Evolutionary conservation across 2,888 invertebrate genomes (phyloP).

Genomic region (Microctonus hyperodae): DNA sequence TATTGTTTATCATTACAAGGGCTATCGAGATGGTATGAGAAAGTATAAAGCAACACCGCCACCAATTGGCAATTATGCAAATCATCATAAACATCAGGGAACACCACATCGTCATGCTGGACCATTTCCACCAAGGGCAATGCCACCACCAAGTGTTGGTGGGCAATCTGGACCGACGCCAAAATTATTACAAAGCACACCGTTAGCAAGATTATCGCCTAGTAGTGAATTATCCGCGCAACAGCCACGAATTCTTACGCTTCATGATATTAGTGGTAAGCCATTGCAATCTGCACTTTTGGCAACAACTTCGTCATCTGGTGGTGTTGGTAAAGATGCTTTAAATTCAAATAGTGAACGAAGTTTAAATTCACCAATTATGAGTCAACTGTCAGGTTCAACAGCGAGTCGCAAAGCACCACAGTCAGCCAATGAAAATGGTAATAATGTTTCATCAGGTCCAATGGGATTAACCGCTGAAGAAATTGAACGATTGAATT

Average conservation of each 20-base stretch:
- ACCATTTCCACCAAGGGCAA: constrained; percentile 76
- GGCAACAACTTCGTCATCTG: constrained; percentile 88
- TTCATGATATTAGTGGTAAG: constrained; percentile 93
- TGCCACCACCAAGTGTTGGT: constrained; percentile 71
- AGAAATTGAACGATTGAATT: constrained; percentile 90
- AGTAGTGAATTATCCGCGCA: constrained; percentile 92
- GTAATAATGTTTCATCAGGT: constrained; percentile 69
- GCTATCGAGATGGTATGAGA: constrained; percentile 86
- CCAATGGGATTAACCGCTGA: constrained; percentile 89
- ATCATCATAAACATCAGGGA: constrained; percentile 74
- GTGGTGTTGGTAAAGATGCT: constrained; percentile 87
- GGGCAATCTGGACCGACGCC: constrained; percentile 72
- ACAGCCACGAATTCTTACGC: constrained; percentile 89
- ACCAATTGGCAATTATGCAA: constrained; percentile 77
- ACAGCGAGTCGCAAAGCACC: constrained; percentile 79
- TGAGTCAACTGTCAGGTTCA: constrained; percentile 89
- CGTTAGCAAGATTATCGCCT: constrained; percentile 87
- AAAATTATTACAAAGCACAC: constrained; percentile 87
- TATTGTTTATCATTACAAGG: constrained; percentile 95
- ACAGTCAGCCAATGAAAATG: constrained; percentile 70
- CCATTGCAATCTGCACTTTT: constrained; percentile 88
- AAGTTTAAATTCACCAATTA: constrained; percentile 90
- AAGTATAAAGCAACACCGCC: constrained; percentile 90
- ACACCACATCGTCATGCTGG: constrained; percentile 71
- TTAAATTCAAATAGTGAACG: constrained; percentile 90